phyloP scores from a whole-genome alignment of 37 sponge, comb jelly and placozoan species.

The Corticium candelabrum region DNA sequence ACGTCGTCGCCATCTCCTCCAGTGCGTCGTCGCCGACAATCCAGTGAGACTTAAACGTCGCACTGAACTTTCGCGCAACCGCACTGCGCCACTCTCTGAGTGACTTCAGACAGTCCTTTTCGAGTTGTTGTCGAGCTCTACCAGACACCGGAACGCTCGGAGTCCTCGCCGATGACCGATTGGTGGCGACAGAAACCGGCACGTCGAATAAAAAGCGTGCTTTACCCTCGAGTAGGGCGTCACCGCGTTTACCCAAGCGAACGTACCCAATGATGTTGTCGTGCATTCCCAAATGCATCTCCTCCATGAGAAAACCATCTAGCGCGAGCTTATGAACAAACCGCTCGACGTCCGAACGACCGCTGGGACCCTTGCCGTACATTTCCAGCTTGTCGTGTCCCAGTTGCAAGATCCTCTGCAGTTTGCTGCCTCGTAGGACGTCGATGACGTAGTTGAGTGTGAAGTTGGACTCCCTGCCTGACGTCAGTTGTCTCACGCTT shows the following conservation, averaged over 20 bases:
- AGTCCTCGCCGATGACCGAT: background rate
- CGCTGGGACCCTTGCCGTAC: constrained; percentile 32
- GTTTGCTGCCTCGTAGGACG: constrained; percentile 44
- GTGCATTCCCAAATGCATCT: constrained; percentile 65
- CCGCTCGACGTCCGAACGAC: constrained; percentile 70
- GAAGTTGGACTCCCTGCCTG: constrained; percentile 16
- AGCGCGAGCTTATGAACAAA: constrained; percentile 73
- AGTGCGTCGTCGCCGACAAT: background rate
- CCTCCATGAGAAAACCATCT: constrained; percentile 62
- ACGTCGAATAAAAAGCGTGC: background rate
- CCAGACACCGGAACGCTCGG: background rate
- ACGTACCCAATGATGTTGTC: constrained; percentile 82
- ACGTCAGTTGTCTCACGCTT: constrained; percentile 23
- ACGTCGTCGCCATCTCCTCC: background rate
- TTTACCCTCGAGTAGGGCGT: background rate
- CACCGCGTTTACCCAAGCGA: constrained; percentile 46
- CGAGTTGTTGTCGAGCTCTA: background rate
- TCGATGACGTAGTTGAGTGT: constrained; percentile 68
- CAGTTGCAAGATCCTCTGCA: constrained; percentile 28
- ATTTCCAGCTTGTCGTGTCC: constrained; percentile 46
- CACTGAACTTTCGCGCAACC: background rate
- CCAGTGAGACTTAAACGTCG: background rate
- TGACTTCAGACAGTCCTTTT: background rate
- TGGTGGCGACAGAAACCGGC: background rate
- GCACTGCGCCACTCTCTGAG: background rate